These are phyloP conservation scores for Trisateles emortualis DNA, from an alignment of 2,888 invertebrate species.

Conservation along the genomic window DNA sequence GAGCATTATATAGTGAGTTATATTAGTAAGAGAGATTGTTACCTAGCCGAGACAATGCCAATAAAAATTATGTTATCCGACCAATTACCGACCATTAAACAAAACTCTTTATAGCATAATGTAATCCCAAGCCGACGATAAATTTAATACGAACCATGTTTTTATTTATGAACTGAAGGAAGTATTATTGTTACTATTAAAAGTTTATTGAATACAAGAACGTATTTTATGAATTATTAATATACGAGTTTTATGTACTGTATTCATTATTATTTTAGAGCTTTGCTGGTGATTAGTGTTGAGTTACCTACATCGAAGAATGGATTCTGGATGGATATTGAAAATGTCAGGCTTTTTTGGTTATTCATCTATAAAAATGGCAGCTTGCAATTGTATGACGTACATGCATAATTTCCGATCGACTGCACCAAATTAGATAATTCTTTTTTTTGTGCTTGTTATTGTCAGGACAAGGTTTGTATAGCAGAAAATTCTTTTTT, in stretches of 20 bases:
- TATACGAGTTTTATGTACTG: slow-evolving; percentile 19
- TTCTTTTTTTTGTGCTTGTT: too few species aligned
- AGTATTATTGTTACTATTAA: slow-evolving; percentile 47
- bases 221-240: slow-evolving; percentile 42
- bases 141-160: slow-evolving; percentile 54
- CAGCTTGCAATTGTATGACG: too few species aligned
- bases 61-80: slow-evolving; percentile 80
- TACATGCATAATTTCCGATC: too few species aligned
- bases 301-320: neutral
- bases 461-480: too few species aligned
- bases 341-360: neutral
- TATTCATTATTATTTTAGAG: slow-evolving; percentile 33
- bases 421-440: too few species aligned
- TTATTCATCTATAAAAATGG: too few species aligned
- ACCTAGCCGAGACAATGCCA: slow-evolving; percentile 74
- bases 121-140: slow-evolving; percentile 59
- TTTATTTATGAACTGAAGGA: slow-evolving; percentile 57
- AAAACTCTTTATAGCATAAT: slow-evolving; percentile 75
- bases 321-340: neutral
- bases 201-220: slow-evolving; percentile 41
- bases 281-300: slow-evolving; percentile 4
- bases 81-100: slow-evolving; percentile 80
- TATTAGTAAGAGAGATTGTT: slow-evolving; percentile 52
- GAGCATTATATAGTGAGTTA: slow-evolving; percentile 45
- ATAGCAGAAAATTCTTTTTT: too few species aligned